These are phyloP conservation scores for Meloe dianella DNA, from an alignment of 2,888 invertebrate species.

Conservation along the genomic window DNA sequence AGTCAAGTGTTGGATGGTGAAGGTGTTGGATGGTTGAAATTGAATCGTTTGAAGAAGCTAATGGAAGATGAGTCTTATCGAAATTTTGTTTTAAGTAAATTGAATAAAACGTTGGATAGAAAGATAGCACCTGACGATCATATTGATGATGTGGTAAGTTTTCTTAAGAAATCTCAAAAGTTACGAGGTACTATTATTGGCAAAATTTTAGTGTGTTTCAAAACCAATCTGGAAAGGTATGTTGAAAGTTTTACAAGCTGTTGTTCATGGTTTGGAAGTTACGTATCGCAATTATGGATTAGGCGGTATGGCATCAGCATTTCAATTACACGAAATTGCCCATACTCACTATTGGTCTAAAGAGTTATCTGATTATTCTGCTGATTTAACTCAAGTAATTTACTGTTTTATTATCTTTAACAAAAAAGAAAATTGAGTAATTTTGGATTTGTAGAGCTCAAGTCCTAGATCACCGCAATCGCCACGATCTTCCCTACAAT, in stretches of 20 bases:
- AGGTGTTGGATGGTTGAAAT: constrained; percentile 95
- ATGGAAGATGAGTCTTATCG: constrained; percentile 99
- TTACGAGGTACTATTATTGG: background rate
- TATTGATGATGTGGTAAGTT: constrained; percentile 94
- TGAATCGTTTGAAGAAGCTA: constrained; percentile 89
- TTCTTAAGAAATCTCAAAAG: too few species aligned
- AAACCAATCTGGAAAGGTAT: constrained; percentile 96
- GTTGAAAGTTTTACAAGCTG: constrained; percentile 88
- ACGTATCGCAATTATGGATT: constrained; percentile 92
- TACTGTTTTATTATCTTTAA: background rate
- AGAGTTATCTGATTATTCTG: constrained; percentile 70
- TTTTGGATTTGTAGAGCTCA: constrained; percentile 61
- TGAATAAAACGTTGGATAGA: constrained; percentile 91
- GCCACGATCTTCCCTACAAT: constrained; percentile 64
- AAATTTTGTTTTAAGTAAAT: constrained; percentile 91
- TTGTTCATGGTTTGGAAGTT: constrained; percentile 88
- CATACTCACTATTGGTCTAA: constrained; percentile 98
- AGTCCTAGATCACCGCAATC: constrained; percentile 73
- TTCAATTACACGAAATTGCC: constrained; percentile 96
- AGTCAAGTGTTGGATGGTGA: constrained; percentile 87
- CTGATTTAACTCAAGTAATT: constrained; percentile 56
- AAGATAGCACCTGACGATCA: constrained; percentile 96
- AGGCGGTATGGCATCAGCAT: constrained; percentile 97
- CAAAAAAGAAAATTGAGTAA: constrained; percentile 12
- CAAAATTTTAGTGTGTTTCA: constrained; percentile 76